Percentiles rank a stretch among this genome's conserved stretches.
Conservation (phyloP, 2,113 vertebrate genomes). For the Symphodus melops region DNA sequence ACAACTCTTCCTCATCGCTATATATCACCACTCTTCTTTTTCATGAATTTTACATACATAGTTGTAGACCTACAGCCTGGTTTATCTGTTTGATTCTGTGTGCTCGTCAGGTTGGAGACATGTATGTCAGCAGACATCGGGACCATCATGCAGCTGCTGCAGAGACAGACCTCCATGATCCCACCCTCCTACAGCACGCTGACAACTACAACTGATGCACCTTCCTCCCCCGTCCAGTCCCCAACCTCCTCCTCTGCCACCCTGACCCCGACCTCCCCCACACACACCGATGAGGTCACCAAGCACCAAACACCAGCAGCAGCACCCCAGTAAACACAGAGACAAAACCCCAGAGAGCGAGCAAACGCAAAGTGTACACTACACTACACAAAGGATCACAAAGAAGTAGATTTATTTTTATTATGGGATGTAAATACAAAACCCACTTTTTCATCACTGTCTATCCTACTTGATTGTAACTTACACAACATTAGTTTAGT, state of each 20-base stretch:
- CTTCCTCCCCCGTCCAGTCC: slow-evolving; percentile 65
- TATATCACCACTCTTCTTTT: too few species aligned
- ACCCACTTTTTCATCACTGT: too few species aligned
- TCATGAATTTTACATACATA: too few species aligned
- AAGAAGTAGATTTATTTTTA: too few species aligned
- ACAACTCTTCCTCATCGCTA: too few species aligned
- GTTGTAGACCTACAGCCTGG: too few species aligned
- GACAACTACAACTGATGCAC: slow-evolving; percentile 25
- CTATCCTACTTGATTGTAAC: too few species aligned
- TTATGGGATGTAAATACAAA: too few species aligned
- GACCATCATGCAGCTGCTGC: slow-evolving; percentile 88
- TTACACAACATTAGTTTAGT: too few species aligned
- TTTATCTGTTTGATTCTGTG: neutral
- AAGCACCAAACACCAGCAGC: neutral
- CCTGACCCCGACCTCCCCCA: neutral
- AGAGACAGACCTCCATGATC: slow-evolving; percentile 84
- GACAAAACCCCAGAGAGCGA: too few species aligned
- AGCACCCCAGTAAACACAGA: neutral
- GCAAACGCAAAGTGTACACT: too few species aligned
- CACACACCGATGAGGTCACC: neutral
- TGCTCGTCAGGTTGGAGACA: slow-evolving; percentile 83
- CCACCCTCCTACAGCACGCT: slow-evolving; percentile 89
- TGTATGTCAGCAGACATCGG: slow-evolving; percentile 85
- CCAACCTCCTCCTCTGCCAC: neutral
- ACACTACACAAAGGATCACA: too few species aligned